phyloP scores from a whole-genome alignment of 2,888 invertebrate genomes.

The Eupeodes luniger region DNA sequence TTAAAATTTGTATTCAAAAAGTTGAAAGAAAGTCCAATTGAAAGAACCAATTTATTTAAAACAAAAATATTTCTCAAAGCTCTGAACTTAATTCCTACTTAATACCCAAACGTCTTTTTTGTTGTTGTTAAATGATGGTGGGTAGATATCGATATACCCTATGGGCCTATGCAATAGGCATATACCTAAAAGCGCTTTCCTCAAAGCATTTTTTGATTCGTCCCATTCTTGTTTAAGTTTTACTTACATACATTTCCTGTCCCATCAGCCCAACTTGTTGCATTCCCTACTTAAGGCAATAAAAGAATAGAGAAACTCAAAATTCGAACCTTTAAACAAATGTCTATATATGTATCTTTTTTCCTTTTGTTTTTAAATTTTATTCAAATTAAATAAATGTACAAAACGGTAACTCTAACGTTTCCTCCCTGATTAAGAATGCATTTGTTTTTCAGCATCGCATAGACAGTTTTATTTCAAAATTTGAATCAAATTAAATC shows the following conservation, averaged over 20 bases:
- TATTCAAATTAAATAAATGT: slow-evolving; percentile 11
- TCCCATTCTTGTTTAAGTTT: neutral
- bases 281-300: slow-evolving; percentile 4
- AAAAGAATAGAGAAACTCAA: slow-evolving; percentile 8
- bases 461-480: slow-evolving; percentile 21
- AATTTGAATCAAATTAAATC: slow-evolving; percentile 65
- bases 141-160: too few species aligned
- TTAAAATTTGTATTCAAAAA: too few species aligned
- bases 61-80: too few species aligned
- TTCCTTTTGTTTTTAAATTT: neutral
- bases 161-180: too few species aligned
- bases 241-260: slow-evolving; percentile 13
- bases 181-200: neutral
- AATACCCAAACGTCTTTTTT: too few species aligned
- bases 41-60: too few species aligned
- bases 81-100: too few species aligned
- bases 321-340: slow-evolving; percentile 1
- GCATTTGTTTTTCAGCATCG: slow-evolving; percentile 51
- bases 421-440: slow-evolving; percentile 58
- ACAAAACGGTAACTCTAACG: slow-evolving; percentile 48
- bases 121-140: too few species aligned
- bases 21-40: too few species aligned
- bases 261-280: neutral
- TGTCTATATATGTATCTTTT: neutral
- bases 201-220: neutral